phyloP scores from a whole-genome alignment of 2,888 invertebrate species.

The Athalia cordata region DNA sequence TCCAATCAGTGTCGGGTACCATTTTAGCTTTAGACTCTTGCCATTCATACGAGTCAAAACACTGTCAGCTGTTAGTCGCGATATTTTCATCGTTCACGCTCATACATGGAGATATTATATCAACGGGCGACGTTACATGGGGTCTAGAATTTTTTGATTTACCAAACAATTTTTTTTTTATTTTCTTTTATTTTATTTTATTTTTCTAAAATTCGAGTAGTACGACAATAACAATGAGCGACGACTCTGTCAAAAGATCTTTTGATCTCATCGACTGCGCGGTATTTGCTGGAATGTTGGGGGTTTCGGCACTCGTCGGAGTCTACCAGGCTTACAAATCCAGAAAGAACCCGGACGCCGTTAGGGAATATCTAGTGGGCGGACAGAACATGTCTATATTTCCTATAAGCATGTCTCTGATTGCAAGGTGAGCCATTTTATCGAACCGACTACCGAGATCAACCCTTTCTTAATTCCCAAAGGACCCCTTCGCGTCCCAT shows the following conservation, averaged over 20 bases:
- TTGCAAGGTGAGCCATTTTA: slow-evolving; percentile 79
- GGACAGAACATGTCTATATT: slow-evolving; percentile 87
- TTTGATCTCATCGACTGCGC: slow-evolving; percentile 81
- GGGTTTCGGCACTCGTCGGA: slow-evolving; percentile 81
- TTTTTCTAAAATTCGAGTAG: slow-evolving; percentile 14
- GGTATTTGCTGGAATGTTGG: slow-evolving; percentile 81
- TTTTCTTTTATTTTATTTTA: too few relatives aligned
- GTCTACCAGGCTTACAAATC: slow-evolving; percentile 84
- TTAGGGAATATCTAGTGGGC: slow-evolving; percentile 83
- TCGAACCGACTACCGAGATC: neutral
- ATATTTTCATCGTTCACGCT: slow-evolving; percentile 8
- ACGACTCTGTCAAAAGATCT: slow-evolving; percentile 59
- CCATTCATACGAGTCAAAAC: slow-evolving; percentile 40
- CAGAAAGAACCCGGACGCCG: slow-evolving; percentile 81
- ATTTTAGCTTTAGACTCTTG: slow-evolving; percentile 52
- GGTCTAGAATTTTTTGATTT: too few relatives aligned
- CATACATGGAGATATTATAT: neutral
- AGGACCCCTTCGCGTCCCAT: neutral
- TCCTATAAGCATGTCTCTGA: slow-evolving; percentile 85
- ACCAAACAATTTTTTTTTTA: neutral
- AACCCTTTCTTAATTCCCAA: slow-evolving; percentile 21
- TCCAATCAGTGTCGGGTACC: slow-evolving; percentile 65
- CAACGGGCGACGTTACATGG: too few relatives aligned
- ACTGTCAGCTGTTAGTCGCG: slow-evolving; percentile 40
- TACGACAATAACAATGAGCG: slow-evolving; percentile 48